Evolutionary conservation across 2,888 invertebrate genomes (phyloP).

Genomic region (Dione vanillae): DNA sequence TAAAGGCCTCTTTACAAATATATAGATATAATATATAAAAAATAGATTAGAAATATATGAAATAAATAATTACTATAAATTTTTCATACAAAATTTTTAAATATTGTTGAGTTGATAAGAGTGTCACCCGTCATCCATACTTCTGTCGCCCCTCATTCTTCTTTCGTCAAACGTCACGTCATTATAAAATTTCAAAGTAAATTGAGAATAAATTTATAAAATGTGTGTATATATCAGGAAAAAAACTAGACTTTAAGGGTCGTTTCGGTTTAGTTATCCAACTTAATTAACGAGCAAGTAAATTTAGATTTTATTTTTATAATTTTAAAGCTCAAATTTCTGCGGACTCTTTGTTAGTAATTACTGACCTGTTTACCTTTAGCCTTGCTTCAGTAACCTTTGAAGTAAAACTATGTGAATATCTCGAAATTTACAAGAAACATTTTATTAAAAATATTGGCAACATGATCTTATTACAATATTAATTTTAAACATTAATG

Average conservation of each 20-base stretch:
- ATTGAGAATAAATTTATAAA: not conserved
- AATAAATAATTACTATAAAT: too few relatives aligned
- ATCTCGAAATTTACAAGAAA: constrained; percentile 8
- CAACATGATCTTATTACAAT: not conserved
- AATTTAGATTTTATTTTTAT: not conserved
- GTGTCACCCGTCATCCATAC: too few relatives aligned
- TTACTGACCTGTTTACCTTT: constrained; percentile 17
- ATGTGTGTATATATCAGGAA: not conserved
- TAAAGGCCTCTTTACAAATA: too few relatives aligned
- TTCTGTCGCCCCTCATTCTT: too few relatives aligned
- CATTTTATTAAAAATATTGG: constrained; percentile 1
- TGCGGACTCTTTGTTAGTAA: constrained; percentile 2
- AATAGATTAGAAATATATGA: too few relatives aligned
- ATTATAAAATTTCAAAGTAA: not conserved
- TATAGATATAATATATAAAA: too few relatives aligned
- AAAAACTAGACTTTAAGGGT: constrained; percentile 12
- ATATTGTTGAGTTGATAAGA: too few relatives aligned
- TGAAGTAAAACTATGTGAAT: constrained; percentile 17
- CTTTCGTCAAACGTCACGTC: too few relatives aligned
- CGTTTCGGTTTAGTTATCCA: not conserved
- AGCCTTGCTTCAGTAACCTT: not conserved
- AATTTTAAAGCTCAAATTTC: not conserved
- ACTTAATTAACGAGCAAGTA: not conserved
- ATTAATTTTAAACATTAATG: not conserved
- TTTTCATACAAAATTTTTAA: too few relatives aligned